phyloP scores from a whole-genome alignment of 1,140 invertebrate genomes.

The Drosophila watanabei region DNA sequence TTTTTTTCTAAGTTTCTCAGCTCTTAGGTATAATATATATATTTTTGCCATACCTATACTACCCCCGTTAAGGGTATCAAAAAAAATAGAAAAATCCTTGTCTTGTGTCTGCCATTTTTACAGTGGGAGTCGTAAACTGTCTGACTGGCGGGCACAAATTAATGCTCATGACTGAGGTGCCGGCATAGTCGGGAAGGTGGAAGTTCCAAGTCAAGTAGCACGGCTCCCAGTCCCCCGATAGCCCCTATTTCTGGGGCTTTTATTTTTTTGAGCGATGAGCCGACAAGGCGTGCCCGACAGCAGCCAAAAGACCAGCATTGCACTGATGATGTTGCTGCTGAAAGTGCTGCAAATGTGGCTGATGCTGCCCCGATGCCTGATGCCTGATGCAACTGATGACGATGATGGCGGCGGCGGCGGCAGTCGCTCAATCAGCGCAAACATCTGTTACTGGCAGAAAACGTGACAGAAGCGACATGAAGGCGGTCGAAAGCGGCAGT shows the following conservation, averaged over 20 bases:
- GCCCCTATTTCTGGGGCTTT: constrained; percentile 7
- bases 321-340: constrained; percentile 29
- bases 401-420: constrained; percentile 29
- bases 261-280: constrained; percentile 44
- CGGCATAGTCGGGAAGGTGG: constrained; percentile 49
- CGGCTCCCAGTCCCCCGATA: constrained; percentile 13
- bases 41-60: no score
- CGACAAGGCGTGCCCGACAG: constrained; percentile 64
- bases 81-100: constrained; percentile 25
- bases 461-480: constrained; percentile 60
- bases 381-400: constrained; percentile 34
- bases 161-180: constrained; percentile 63
- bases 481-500: constrained; percentile 53
- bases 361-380: constrained; percentile 8
- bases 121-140: constrained; percentile 73
- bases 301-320: constrained; percentile 42
- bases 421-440: constrained; percentile 73
- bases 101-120: constrained; percentile 46
- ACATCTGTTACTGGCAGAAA: constrained; percentile 70
- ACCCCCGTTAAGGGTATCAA: constrained; percentile 18
- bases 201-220: constrained; percentile 71
- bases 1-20: background rate
- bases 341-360: constrained; percentile 28
- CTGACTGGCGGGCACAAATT: constrained; percentile 76
- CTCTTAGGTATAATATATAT: background rate